Conservation (phyloP, 2,113 vertebrate species). For the Ageneiosus marmoratus region DNA sequence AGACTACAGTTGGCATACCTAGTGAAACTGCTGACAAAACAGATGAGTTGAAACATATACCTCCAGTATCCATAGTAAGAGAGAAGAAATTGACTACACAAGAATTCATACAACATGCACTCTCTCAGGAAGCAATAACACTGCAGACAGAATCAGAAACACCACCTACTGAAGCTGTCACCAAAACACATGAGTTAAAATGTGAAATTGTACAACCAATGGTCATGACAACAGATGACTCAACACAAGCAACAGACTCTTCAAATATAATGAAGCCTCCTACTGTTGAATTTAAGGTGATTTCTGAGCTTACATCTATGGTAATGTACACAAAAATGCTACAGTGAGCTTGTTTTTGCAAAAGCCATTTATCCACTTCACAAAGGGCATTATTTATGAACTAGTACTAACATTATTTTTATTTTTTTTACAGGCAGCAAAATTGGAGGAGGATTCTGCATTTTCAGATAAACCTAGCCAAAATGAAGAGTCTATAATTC, state of each 20-base stretch:
- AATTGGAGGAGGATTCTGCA: slow-evolving; percentile 12
- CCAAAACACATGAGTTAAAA: neutral
- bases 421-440: slow-evolving; percentile 13
- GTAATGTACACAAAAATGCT: neutral
- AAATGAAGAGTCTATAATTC: slow-evolving; percentile 32
- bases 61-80: neutral
- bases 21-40: slow-evolving; percentile 28
- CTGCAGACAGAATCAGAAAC: neutral
- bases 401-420: neutral
- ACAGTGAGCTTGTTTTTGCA: neutral
- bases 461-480: neutral
- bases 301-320: neutral
- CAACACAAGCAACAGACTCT: slow-evolving; percentile 7
- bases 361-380: neutral
- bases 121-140: neutral
- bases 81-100: neutral
- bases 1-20: slow-evolving; percentile 39
- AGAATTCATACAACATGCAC: neutral
- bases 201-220: neutral
- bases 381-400: neutral
- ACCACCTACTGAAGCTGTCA: neutral
- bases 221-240: neutral
- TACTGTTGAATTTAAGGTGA: neutral
- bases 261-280: neutral
- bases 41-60: slow-evolving; percentile 9